Evolutionary conservation across 2,888 invertebrate genomes (phyloP), one percentile per base, ranked within the genome.

Genomic region (Dinocampus coccinellae): DNA sequence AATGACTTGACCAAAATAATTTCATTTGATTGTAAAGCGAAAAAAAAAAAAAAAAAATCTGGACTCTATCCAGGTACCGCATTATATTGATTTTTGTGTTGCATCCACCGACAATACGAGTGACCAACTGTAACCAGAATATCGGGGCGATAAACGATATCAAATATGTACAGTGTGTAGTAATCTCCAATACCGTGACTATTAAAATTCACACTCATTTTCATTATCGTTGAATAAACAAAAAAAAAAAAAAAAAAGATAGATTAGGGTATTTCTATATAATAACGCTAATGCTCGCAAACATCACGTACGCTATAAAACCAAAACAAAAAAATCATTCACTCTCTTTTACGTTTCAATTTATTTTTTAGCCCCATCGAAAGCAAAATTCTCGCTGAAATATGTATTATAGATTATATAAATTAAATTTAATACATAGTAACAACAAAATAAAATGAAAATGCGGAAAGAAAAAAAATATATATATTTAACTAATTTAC

Each of bases 81-180:
- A 75, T 77, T 75, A 79, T 84, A 84, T 83, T 82, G 83, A 83
- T 84, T 83, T n/a, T 82, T 81, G 80, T 83, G 80, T 78, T 78
- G 77, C 79, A 78, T 79, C 77, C 76, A 72, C 75, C 64, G 57
- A 73, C 77, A 75, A 75, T 77, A 76, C 77, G 73, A 78, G 74
- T 76, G 75, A 76, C 76, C 76, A 75, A 76, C 75, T 72, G 69
- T 65, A 53, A 57, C 63, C 63, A 63, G 63, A 16, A 47, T 47
- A 47, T 16, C 47, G 47, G 47, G 47, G 9, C 47, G 47, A 47
- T 47, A 16, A n/a, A 47, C 20, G 47, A 47, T 47, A 47, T 47
- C 47, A 47, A 6, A 47, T 16, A 47, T 47, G 16, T 47, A 47
- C 16, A 20, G 16, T 47, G 9, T 16, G 9, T 47, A 47, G 7